Evolutionary conservation across 2,113 vertebrate species (phyloP).

Genomic region (Ictalurus furcatus): DNA sequence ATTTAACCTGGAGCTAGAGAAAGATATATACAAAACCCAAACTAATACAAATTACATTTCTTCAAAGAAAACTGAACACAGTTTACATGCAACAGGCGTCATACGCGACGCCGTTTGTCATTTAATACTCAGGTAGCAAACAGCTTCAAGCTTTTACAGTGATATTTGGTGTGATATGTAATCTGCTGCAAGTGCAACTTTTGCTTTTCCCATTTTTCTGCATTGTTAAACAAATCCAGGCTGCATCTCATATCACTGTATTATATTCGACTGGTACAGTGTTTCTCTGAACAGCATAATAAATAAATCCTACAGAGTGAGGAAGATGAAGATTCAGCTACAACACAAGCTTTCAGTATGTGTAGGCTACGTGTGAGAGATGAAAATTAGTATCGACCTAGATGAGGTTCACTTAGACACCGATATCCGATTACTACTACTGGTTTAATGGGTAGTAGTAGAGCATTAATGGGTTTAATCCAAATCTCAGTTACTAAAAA

Average conservation of each 20-base stretch:
- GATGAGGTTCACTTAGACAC: background rate
- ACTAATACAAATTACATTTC: background rate
- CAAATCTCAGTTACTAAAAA: background rate
- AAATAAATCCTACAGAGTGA: background rate
- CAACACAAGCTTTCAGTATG: background rate
- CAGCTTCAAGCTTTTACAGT: background rate
- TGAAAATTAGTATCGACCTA: background rate
- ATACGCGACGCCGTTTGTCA: background rate
- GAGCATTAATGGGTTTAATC: background rate
- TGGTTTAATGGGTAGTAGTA: background rate
- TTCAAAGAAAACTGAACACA: background rate
- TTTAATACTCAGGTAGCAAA: background rate
- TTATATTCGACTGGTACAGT: background rate
- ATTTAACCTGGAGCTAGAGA: background rate
- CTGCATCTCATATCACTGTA: background rate
- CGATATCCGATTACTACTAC: background rate
- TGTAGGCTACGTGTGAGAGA: background rate
- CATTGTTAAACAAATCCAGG: background rate
- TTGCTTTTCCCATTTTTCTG: background rate
- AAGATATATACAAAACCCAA: background rate
- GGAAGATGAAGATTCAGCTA: background rate
- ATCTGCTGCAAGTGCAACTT: background rate
- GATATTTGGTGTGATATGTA: background rate
- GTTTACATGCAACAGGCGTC: background rate
- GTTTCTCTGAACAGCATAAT: background rate